Base-by-base conservation (phyloP, 2,888 invertebrate species). In the Mylabris sibirica region DNA sequence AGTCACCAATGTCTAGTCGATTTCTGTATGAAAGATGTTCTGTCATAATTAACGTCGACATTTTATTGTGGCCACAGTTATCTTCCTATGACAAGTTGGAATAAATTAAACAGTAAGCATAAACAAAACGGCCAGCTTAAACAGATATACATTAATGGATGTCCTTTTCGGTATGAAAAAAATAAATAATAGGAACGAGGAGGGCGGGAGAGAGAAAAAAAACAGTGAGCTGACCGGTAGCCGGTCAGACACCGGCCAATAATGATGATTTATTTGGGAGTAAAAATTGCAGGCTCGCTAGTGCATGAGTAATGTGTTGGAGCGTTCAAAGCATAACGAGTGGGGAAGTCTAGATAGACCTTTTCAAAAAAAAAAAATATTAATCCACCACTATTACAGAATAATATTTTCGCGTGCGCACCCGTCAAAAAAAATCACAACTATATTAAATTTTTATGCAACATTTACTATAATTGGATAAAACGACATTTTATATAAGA, bases 251-350 rank as follows among this genome's bases (percentile, higher is more conserved):
- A 83, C 83, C 82, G 84, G 84, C 86, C 87, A 87, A 87, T 88
- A 88, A 88, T 88, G 87, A 87, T 87, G 87, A 88, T 88, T 88
- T 88, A 88, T 87, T 83, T 85, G 66, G 61, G 85, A 85, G 86
- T 85, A 87, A 87, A 87, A 87, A 87, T 87, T 86, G 86, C 86
- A 85, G 86, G 84, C 84, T 84, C 85, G 84, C 86, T 84, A 84
- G 84, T 85, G 85, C 84, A 86, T 87, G 87, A 87, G 85, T 87
- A 87, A 87, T 87, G 86, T 85, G 83, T 85, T 84, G 82, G 82
- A 85, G 83, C 85, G 83, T 80, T 82, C 82, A 81, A 82, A 82
- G 80, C 81, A 79, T 80, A 81, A 81, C 82, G 80, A 81, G 79
- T 79, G 20, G 77, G 80, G 77, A 78, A 76, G 77, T 30, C 30